Conservation (phyloP, 2,888 invertebrate genomes). For the Halictus quadricinctus region DNA sequence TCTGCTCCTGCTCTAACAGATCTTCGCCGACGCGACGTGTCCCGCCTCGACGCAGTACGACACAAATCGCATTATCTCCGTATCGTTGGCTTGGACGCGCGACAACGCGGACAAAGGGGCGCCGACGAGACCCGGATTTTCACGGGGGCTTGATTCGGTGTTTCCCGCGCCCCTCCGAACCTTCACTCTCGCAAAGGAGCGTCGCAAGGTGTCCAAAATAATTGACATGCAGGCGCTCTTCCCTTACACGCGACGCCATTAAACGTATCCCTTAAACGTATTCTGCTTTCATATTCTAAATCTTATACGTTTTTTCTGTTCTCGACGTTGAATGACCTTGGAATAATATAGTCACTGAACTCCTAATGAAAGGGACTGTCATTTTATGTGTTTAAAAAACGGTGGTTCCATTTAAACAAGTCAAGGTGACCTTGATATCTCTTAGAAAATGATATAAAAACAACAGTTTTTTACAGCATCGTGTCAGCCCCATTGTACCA, state of each 20-base stretch:
- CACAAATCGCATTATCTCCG: constrained; percentile 60
- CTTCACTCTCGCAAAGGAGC: not conserved
- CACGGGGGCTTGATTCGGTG: constrained; percentile 31
- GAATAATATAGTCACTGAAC: too few relatives aligned
- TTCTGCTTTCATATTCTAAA: too few relatives aligned
- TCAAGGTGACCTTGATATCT: too few relatives aligned
- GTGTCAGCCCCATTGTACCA: too few relatives aligned
- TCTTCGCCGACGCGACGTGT: constrained; percentile 45
- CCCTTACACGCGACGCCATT: not conserved
- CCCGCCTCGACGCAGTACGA: constrained; percentile 40
- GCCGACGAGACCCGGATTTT: constrained; percentile 30
- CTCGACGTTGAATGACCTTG: too few relatives aligned
- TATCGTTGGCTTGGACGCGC: constrained; percentile 48
- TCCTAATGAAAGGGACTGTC: too few relatives aligned
- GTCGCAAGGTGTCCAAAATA: not conserved
- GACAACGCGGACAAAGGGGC: constrained; percentile 49
- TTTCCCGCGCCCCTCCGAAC: not conserved
- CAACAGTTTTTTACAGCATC: too few relatives aligned
- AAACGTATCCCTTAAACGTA: too few relatives aligned
- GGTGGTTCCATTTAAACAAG: too few relatives aligned
- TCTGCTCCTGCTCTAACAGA: not conserved
- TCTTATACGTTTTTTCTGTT: too few relatives aligned
- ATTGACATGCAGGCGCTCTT: not conserved
- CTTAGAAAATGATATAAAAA: too few relatives aligned
- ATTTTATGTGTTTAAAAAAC: too few relatives aligned